Conservation (phyloP, 2,888 invertebrate species). For the Tetranychus truncatus region DNA sequence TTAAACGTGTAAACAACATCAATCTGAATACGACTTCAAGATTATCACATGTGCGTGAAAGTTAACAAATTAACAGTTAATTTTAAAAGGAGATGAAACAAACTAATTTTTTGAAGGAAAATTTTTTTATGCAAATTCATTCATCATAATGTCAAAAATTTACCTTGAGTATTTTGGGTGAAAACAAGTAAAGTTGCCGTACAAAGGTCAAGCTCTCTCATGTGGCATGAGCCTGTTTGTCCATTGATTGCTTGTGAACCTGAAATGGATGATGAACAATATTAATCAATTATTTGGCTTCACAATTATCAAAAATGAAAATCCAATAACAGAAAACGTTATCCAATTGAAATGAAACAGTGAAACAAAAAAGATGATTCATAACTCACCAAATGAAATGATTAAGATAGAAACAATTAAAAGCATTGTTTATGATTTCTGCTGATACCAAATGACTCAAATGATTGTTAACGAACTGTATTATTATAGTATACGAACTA, state of each 20-base stretch:
- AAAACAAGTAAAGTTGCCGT: conserved; percentile 27
- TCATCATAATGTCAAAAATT: background rate
- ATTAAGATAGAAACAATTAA: no score
- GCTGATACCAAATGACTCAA: background rate
- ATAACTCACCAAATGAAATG: no score
- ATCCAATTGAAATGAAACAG: no score
- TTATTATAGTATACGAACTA: background rate
- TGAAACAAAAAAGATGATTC: no score
- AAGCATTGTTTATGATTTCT: background rate
- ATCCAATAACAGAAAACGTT: background rate
- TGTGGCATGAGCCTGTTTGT: conserved; percentile 21
- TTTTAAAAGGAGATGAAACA: background rate
- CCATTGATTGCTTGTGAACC: background rate
- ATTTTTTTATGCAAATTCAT: background rate
- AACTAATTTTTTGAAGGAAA: background rate
- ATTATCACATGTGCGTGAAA: no score
- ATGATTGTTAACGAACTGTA: background rate
- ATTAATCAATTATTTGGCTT: no score
- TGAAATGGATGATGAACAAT: background rate
- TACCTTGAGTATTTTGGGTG: conserved; percentile 26
- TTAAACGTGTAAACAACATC: no score
- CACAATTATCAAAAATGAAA: background rate
- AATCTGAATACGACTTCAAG: no score
- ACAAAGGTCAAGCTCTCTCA: conserved; percentile 27
- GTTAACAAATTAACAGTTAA: no score